Conservation (phyloP, 1,140 invertebrate genomes). For the Drosophila arizonae region DNA sequence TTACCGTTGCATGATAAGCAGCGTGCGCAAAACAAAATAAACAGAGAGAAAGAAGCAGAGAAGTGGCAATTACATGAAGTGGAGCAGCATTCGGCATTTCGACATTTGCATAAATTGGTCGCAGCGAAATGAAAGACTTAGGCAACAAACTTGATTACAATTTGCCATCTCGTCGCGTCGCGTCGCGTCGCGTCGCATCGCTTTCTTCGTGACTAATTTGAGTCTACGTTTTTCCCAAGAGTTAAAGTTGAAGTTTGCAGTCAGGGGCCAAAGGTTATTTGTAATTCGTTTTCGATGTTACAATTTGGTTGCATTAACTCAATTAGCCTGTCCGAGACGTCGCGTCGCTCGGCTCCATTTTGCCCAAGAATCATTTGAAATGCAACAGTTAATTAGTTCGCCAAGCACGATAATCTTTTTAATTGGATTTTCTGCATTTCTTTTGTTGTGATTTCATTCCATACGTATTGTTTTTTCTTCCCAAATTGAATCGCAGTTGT, state of each 20-base stretch:
- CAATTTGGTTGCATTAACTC: constrained; percentile 69
- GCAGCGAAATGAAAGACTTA: constrained; percentile 61
- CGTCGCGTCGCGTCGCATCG: neutral
- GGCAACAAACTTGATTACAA: constrained; percentile 63
- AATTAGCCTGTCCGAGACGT: constrained; percentile 49
- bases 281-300: constrained; percentile 67
- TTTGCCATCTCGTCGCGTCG: constrained; percentile 20
- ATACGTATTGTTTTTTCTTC: constrained; percentile 18
- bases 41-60: constrained; percentile 13
- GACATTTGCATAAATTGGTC: constrained; percentile 76
- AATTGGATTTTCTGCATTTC: constrained; percentile 42
- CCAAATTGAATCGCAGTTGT: constrained; percentile 74
- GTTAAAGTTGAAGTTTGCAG: constrained; percentile 24
- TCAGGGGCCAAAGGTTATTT: constrained; percentile 67
- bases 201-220: constrained; percentile 75
- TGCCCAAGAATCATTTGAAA: constrained; percentile 38
- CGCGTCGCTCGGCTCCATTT: neutral
- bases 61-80: constrained; percentile 77
- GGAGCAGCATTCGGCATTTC: constrained; percentile 66
- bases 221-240: constrained; percentile 59
- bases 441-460: constrained; percentile 13
- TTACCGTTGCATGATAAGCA: constrained; percentile 74
- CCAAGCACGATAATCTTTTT: constrained; percentile 56
- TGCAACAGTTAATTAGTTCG: constrained; percentile 57
- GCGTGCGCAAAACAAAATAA: neutral